A percentile compares a stretch with the other conserved stretches of the same genome.
These are phyloP conservation scores for Halocynthia roretzi DNA, from an alignment of 23 tunicate genomes.

Conservation along the genomic window DNA sequence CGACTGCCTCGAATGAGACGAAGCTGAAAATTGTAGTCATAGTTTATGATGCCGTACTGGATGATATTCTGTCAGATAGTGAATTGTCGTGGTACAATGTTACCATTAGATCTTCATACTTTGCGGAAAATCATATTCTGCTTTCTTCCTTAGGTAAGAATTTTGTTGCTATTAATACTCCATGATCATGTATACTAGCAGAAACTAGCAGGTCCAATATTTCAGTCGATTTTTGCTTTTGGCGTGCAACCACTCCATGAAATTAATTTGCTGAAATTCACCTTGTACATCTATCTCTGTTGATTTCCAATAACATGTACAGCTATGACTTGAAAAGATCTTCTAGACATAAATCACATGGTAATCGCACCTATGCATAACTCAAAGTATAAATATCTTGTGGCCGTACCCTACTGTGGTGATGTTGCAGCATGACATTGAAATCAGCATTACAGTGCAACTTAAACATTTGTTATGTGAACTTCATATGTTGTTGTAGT, in stretches of 20 bases:
- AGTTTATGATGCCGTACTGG: neutral
- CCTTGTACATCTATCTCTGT: too few species aligned
- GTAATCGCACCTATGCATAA: slow-evolving; percentile 4
- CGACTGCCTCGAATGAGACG: neutral
- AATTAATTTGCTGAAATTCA: neutral
- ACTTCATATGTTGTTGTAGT: too few species aligned
- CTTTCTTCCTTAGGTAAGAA: neutral
- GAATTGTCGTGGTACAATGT: neutral
- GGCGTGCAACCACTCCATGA: neutral
- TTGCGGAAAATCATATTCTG: neutral
- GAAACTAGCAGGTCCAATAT: neutral
- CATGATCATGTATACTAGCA: neutral
- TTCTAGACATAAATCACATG: neutral
- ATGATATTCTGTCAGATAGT: neutral
- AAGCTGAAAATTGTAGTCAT: neutral
- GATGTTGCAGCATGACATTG: too few species aligned
- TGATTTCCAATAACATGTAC: neutral
- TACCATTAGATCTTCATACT: neutral
- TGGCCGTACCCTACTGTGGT: too few species aligned
- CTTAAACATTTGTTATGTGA: too few species aligned
- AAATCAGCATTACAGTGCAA: too few species aligned
- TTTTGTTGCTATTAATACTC: neutral
- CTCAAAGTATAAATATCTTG: neutral
- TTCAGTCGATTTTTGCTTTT: neutral
- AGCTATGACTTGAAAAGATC: neutral